phyloP scores from a whole-genome alignment of 2,797 vertebrate genomes.

The Oreochromis grahami region DNA sequence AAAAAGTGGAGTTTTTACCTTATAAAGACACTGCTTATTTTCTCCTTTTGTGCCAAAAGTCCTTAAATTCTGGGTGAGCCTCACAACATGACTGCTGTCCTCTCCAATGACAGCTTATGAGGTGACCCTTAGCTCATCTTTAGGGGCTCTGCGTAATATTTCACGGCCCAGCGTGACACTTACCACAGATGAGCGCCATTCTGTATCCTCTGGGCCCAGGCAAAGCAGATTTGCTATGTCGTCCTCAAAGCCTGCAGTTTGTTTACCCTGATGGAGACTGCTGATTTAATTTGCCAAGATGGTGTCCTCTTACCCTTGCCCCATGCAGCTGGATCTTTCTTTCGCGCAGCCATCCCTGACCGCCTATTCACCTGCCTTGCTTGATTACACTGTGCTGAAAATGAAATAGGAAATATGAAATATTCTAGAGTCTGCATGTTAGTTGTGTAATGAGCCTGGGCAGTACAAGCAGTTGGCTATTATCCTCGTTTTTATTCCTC shows the following conservation, averaged over 20 bases:
- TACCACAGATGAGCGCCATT: constrained; percentile 49
- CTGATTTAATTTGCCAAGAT: constrained; percentile 57
- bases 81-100: constrained; percentile 5
- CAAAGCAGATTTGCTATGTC: constrained; percentile 28
- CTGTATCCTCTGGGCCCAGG: constrained; percentile 15
- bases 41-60: background rate
- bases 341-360: background rate
- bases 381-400: background rate
- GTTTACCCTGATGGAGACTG: constrained; percentile 28
- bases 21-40: background rate
- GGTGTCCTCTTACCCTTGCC: constrained; percentile 48
- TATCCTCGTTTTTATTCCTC: background rate
- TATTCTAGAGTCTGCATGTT: background rate
- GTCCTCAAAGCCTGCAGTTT: constrained; percentile 6
- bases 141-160: background rate
- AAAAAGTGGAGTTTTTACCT: background rate
- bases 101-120: constrained; percentile 5
- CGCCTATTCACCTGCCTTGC: constrained; percentile 6
- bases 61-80: background rate
- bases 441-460: background rate
- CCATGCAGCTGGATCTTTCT: constrained; percentile 7
- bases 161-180: background rate
- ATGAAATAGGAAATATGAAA: background rate
- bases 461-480: background rate
- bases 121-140: constrained; percentile 24